phyloP scores from a whole-genome alignment of 2,888 invertebrate species.

The Chrysopilus asiliformis region DNA sequence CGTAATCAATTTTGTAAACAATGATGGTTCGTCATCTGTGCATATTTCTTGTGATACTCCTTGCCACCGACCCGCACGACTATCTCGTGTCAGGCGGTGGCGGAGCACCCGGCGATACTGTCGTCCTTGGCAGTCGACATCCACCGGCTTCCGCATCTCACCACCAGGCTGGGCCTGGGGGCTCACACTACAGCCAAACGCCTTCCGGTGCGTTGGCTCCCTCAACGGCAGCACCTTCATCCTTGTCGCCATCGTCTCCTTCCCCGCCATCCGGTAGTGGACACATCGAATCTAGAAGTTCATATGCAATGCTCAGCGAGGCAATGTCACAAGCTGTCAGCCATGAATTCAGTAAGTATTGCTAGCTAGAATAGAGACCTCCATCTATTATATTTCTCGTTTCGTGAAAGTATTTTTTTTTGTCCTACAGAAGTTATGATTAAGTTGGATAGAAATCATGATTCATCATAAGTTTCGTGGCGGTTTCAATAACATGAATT shows the following conservation, averaged over 20 bases:
- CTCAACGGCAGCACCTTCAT: constrained; percentile 8
- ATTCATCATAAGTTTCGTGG: no score
- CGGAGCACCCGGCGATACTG: constrained; percentile 21
- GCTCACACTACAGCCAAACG: not conserved
- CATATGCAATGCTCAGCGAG: constrained; percentile 41
- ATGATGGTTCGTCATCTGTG: not conserved
- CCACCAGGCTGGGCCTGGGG: not conserved
- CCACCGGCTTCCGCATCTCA: constrained; percentile 9
- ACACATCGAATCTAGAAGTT: constrained; percentile 28
- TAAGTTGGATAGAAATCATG: no score
- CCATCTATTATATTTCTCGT: no score
- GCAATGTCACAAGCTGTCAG: constrained; percentile 44
- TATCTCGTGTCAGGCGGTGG: constrained; percentile 20
- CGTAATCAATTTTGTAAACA: no score
- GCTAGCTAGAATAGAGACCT: no score
- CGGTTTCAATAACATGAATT: no score
- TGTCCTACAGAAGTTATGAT: no score
- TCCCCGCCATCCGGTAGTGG: constrained; percentile 22
- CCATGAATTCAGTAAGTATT: constrained; percentile 43
- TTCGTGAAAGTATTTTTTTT: no score
- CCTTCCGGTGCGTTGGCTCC: constrained; percentile 3
- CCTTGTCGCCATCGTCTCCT: constrained; percentile 14
- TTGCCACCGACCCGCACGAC: constrained; percentile 9
- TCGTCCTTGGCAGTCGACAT: constrained; percentile 17
- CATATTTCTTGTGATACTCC: not conserved